Conservation (phyloP, 1,140 invertebrate species). For the Drosophila nigrodunni region DNA sequence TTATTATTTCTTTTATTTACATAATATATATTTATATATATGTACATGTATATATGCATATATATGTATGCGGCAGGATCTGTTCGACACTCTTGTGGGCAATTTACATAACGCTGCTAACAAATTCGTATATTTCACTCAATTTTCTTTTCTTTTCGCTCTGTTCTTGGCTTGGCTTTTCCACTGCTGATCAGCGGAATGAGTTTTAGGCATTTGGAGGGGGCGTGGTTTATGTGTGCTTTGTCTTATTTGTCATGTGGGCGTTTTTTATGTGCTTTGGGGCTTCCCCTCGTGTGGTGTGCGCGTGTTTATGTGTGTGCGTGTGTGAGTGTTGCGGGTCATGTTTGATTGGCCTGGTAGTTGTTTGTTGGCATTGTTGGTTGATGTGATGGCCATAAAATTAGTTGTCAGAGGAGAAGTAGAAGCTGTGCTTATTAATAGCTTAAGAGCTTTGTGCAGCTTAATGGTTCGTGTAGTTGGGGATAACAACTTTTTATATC, state of each 20-base stretch:
- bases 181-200: constrained; percentile 56
- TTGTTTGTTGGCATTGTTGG: constrained; percentile 57
- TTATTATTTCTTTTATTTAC: constrained; percentile 83
- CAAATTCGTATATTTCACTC: constrained; percentile 56
- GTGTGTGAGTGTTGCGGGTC: constrained; percentile 33
- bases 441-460: constrained; percentile 53
- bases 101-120: constrained; percentile 81
- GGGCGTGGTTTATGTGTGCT: constrained; percentile 73
- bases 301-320: constrained; percentile 20
- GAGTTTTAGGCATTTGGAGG: constrained; percentile 44
- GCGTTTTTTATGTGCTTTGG: constrained; percentile 61
- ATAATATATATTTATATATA: constrained; percentile 63
- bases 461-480: constrained; percentile 32
- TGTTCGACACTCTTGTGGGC: constrained; percentile 67
- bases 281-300: constrained; percentile 22
- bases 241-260: constrained; percentile 76
- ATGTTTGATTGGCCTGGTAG: constrained; percentile 75
- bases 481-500: constrained; percentile 35
- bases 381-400: constrained; percentile 73
- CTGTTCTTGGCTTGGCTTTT: constrained; percentile 25
- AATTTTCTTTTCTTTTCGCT: constrained; percentile 13
- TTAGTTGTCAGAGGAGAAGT: constrained; percentile 49
- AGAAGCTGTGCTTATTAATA: constrained; percentile 64
- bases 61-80: not conserved
- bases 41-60: constrained; percentile 1